A percentile compares a stretch with the other conserved stretches of the same genome.
These are phyloP conservation scores for Mungos mungo DNA, from an alignment of 2,113 vertebrate species.

Conservation along the genomic window DNA sequence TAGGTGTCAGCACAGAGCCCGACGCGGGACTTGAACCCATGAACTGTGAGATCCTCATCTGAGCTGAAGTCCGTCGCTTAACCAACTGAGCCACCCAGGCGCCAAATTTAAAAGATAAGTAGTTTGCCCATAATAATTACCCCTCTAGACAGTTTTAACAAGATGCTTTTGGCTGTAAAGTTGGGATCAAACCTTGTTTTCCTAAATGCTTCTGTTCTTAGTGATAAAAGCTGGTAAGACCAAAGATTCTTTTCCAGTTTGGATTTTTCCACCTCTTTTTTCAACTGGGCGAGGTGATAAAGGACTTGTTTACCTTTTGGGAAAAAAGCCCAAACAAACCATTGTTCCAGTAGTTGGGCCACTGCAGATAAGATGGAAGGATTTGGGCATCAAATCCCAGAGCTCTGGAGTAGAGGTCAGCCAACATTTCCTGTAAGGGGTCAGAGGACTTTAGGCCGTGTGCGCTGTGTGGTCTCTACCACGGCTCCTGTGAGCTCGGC, in stretches of 20 bases:
- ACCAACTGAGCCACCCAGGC: no score
- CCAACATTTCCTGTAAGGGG: not conserved
- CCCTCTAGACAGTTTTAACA: not conserved
- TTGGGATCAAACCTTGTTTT: not conserved
- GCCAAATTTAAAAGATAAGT: not conserved
- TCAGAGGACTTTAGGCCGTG: not conserved
- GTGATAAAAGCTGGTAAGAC: not conserved
- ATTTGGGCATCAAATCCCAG: not conserved
- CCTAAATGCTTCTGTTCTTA: not conserved
- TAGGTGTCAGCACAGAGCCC: no score
- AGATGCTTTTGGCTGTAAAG: not conserved
- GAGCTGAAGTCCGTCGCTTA: no score
- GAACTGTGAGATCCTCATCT: no score
- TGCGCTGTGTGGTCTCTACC: rapidly evolving
- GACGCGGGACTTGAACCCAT: no score
- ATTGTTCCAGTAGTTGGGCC: not conserved
- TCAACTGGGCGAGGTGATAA: not conserved
- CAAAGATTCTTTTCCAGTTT: not conserved
- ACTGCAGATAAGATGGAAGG: not conserved
- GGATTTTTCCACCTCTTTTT: not conserved
- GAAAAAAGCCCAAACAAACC: not conserved
- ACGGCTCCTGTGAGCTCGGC: not conserved
- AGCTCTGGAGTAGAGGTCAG: not conserved
- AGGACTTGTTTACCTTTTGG: not conserved
- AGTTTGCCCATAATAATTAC: not conserved